Evolutionary conservation across 1,140 invertebrate species (phyloP), one percentile per base, ranked within the genome.

Genomic region (Drosophila kepulauana): DNA sequence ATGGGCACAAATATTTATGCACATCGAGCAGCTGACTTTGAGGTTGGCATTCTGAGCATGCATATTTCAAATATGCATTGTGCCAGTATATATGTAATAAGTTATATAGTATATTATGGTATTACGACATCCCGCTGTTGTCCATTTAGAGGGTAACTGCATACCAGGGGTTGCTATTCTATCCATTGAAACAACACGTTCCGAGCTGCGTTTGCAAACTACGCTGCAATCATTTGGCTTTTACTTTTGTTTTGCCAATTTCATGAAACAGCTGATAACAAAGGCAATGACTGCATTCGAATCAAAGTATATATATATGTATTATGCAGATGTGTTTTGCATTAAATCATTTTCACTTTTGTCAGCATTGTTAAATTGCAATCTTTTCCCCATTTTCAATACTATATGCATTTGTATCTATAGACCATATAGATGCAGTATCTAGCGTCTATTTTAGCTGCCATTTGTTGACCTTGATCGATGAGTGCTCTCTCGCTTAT

Each of bases 291-390:
- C 82, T 70, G 72, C 38, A 45, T 16, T 45, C 25, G 8, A 28
- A 43, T 58, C 51, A 10, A 48, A 20, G 43, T 49, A 52, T 35
- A 38, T 59, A 52, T 35, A 51, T 5, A 10, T 0, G 3, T 8
- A 10, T 8, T 10, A 33, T 10, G 20, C 20, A 25, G 20, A 49
- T 56, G 45, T 57, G 61, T 54, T 51, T 46, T 69, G 49, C 75
- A 54, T 77, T 78, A 38, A 64, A 62, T 68, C 30, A 71, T 62
- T 82, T 79, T 87, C 80, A 87, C 84, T 88, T 82, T 79, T 87
- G 76, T 74, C 76, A 38, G 8, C 35, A 38, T 38, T 67, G 54
- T 66, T 77, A 65, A 69, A 66, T 10, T 49, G 62, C 75, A 57
- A 61, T 61, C 30, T 43, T 71, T 25, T 61, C 66, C 48, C 30